Evolutionary conservation across 2,797 vertebrate species (phyloP).

Genomic region (Eupleurogrammus muticus): DNA sequence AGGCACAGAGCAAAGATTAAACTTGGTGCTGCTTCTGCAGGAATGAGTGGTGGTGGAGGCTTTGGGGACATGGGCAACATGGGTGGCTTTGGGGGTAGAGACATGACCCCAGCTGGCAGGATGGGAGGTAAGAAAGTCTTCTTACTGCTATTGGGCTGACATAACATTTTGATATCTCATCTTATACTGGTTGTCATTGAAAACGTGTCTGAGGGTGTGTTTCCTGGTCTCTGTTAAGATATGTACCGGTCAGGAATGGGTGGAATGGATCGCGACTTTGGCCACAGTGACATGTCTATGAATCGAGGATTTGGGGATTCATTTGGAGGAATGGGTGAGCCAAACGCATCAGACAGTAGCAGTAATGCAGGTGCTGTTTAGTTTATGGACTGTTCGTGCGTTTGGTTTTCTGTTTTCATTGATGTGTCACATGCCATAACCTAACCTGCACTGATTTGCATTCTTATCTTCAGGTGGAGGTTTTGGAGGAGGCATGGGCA

Average conservation of each 20-base stretch:
- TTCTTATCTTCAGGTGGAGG: conserved; percentile 88
- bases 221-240: conserved; percentile 76
- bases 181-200: background rate
- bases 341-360: background rate
- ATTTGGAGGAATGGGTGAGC: conserved; percentile 94
- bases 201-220: background rate
- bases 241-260: conserved; percentile 94
- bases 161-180: background rate
- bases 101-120: conserved; percentile 86
- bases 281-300: conserved; percentile 91
- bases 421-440: background rate
- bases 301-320: conserved; percentile 94
- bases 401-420: background rate
- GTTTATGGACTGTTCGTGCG: background rate
- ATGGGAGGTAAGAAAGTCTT: conserved; percentile 89
- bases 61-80: conserved; percentile 92
- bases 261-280: conserved; percentile 94
- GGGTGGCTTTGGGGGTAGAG: conserved; percentile 90
- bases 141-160: background rate
- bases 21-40: conserved; percentile 62
- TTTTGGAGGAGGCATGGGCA: conserved; percentile 94
- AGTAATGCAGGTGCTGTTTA: background rate
- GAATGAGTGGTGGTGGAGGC: conserved; percentile 82
- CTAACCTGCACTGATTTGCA: conserved; percentile 30
- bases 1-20: conserved; percentile 6